phyloP scores from a whole-genome alignment of 2,113 vertebrate genomes.

The Diadophis punctatus region DNA sequence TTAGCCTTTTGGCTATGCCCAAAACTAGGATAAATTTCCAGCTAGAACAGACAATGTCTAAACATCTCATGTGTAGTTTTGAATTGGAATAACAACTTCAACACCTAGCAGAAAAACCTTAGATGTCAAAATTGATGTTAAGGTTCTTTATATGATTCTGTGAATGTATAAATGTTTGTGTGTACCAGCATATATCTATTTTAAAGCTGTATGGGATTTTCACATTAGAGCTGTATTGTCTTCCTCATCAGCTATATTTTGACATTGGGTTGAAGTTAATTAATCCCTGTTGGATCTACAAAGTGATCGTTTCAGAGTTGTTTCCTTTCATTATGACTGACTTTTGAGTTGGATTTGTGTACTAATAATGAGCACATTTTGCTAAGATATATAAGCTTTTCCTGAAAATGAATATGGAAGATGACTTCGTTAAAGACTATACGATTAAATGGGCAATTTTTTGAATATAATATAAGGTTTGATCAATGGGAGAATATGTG shows the following conservation, averaged over 20 bases:
- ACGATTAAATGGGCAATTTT: no score
- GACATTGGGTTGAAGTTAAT: background rate
- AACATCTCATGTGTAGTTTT: background rate
- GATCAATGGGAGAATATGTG: no score
- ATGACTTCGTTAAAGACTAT: no score
- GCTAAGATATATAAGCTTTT: background rate
- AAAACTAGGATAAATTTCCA: background rate
- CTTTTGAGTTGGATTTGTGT: background rate
- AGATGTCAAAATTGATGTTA: background rate
- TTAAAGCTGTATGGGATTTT: background rate
- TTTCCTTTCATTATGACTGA: background rate
- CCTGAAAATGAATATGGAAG: no score
- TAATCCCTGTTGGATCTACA: background rate
- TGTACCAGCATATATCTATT: background rate
- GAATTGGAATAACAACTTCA: background rate
- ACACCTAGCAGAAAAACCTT: background rate
- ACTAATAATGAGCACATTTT: background rate
- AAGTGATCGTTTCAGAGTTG: background rate
- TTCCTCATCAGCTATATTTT: background rate
- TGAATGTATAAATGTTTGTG: background rate
- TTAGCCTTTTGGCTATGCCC: background rate
- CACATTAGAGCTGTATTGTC: background rate
- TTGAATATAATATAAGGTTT: no score
- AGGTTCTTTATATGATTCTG: background rate
- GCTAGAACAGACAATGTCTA: background rate